phyloP scores from a whole-genome alignment of 1,140 invertebrate species.

The Drosophila pruinosa region DNA sequence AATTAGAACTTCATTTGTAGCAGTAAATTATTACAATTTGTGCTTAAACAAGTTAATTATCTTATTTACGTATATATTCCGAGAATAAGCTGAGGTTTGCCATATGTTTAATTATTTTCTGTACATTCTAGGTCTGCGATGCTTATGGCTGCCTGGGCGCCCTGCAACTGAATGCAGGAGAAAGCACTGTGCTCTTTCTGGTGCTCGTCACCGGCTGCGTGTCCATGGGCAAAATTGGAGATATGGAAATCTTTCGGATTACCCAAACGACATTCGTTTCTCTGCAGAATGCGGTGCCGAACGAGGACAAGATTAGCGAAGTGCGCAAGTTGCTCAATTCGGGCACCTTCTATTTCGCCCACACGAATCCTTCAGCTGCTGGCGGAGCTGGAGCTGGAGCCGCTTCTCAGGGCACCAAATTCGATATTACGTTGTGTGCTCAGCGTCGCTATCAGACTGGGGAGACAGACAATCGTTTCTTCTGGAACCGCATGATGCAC shows the following conservation, averaged over 20 bases:
- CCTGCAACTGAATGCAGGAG: conserved; percentile 92
- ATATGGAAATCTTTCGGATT: conserved; percentile 96
- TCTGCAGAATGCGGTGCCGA: conserved; percentile 87
- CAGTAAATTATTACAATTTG: too few relatives aligned
- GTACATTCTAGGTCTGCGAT: conserved; percentile 89
- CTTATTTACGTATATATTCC: too few relatives aligned
- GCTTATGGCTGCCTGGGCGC: conserved; percentile 97
- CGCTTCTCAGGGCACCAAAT: conserved; percentile 63
- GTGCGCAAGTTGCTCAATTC: conserved; percentile 95
- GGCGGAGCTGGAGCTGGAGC: conserved; percentile 82
- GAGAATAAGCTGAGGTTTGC: background rate
- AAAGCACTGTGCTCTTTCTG: conserved; percentile 92
- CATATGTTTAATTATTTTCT: background rate
- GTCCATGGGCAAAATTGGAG: conserved; percentile 96
- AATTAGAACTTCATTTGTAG: too few relatives aligned
- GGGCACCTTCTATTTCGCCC: conserved; percentile 98
- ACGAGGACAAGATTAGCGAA: conserved; percentile 92
- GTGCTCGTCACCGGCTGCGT: conserved; percentile 97
- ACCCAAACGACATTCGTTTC: conserved; percentile 96
- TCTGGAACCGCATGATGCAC: conserved; percentile 98
- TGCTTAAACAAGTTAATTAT: too few relatives aligned
- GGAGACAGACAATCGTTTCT: conserved; percentile 96
- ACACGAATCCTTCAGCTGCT: conserved; percentile 81
- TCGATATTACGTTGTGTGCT: conserved; percentile 96
- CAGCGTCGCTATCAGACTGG: conserved; percentile 91